Evolutionary conservation across 2,888 invertebrate genomes (phyloP).

Genomic region (Heliconius ismenius): DNA sequence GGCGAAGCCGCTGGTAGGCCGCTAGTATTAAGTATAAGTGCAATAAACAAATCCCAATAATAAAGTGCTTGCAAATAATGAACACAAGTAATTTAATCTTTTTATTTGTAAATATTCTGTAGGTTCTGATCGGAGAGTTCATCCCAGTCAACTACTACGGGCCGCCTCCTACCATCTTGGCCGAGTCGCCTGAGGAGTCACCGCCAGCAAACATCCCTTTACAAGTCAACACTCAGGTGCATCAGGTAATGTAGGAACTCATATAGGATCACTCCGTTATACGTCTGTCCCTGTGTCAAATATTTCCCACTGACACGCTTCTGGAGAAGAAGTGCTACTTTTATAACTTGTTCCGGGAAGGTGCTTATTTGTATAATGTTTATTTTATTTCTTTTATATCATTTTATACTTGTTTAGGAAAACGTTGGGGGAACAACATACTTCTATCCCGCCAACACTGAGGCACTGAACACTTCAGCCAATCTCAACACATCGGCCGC

Average conservation of each 20-base stretch:
- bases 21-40: too few relatives aligned
- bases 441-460: slow-evolving; percentile 88
- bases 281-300: too few relatives aligned
- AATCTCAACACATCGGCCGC: slow-evolving; percentile 64
- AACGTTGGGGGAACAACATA: slow-evolving; percentile 97
- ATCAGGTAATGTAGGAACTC: slow-evolving; percentile 60
- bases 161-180: slow-evolving; percentile 57
- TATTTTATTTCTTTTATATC: neutral
- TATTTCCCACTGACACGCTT: too few relatives aligned
- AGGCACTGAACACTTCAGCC: slow-evolving; percentile 71
- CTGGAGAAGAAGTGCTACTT: too few relatives aligned
- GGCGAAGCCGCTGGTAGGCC: too few relatives aligned
- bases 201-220: slow-evolving; percentile 57
- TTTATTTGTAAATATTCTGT: slow-evolving; percentile 4
- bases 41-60: too few relatives aligned
- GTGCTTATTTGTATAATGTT: too few relatives aligned
- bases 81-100: too few relatives aligned
- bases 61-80: too few relatives aligned
- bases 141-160: slow-evolving; percentile 69
- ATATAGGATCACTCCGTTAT: too few relatives aligned
- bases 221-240: slow-evolving; percentile 62
- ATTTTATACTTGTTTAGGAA: slow-evolving; percentile 79
- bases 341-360: too few relatives aligned
- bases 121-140: slow-evolving; percentile 69
- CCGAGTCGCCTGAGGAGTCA: slow-evolving; percentile 65